phyloP scores from a whole-genome alignment of 2,797 vertebrate genomes.

The Lacerta bilineata region DNA sequence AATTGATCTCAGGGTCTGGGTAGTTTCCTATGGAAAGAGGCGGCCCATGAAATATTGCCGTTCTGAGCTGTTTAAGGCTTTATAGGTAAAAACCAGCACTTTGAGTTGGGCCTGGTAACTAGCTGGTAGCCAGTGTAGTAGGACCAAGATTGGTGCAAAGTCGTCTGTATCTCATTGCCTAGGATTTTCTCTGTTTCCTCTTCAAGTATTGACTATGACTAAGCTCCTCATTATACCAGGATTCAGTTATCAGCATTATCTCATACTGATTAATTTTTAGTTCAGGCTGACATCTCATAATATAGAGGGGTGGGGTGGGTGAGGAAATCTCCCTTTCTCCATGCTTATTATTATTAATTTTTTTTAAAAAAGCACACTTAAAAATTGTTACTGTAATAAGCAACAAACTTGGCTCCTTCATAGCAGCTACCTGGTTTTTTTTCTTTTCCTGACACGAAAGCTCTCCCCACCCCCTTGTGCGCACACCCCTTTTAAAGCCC shows the following conservation, averaged over 20 bases:
- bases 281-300: background rate
- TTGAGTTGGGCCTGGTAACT: no score
- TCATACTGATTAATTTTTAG: background rate
- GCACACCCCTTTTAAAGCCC: constrained; percentile 51
- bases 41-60: no score
- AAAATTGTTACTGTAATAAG: background rate
- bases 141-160: background rate
- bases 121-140: no score
- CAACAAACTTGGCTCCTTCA: constrained; percentile 37
- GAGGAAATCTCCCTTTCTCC: constrained; percentile 11
- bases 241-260: background rate
- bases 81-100: no score
- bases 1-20: no score
- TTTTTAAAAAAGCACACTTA: constrained; percentile 17
- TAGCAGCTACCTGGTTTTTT: constrained; percentile 44
- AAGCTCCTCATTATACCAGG: constrained; percentile 9
- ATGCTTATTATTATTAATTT: background rate
- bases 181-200: background rate
- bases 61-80: no score
- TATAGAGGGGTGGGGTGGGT: background rate
- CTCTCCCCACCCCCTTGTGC: constrained; percentile 24
- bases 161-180: background rate
- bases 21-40: no score
- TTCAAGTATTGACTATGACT: background rate
- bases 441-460: constrained; percentile 46